A percentile compares a stretch with the other conserved stretches of the same genome.
Evolutionary conservation across 2,888 invertebrate genomes (phyloP).

Genomic region (Proisotoma minuta): DNA sequence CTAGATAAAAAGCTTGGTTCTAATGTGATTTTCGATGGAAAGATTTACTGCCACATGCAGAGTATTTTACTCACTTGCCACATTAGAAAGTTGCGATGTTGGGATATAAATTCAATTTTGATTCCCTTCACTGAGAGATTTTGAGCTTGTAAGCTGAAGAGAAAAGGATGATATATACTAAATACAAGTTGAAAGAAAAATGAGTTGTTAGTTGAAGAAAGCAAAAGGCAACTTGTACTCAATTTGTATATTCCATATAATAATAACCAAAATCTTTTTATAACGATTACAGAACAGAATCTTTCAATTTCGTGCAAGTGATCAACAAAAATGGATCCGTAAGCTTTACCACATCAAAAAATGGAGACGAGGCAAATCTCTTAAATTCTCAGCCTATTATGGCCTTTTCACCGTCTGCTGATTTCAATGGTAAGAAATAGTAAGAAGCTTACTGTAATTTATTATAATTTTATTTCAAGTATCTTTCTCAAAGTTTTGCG

Average conservation of each 20-base stretch:
- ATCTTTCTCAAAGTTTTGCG: too few species aligned
- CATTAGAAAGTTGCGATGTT: not conserved
- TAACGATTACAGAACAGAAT: conserved; percentile 37
- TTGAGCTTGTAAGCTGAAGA: not conserved
- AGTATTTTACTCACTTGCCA: not conserved
- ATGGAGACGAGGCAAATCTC: conserved; percentile 45
- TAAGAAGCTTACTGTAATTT: too few species aligned
- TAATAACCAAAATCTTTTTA: too few species aligned
- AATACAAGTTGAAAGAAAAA: too few species aligned
- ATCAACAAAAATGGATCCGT: conserved; percentile 40
- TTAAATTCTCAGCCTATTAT: conserved; percentile 44
- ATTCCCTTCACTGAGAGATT: not conserved
- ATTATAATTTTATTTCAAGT: too few species aligned
- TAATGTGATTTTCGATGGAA: not conserved
- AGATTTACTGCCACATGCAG: not conserved
- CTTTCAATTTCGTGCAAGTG: conserved; percentile 43
- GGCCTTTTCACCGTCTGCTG: conserved; percentile 46
- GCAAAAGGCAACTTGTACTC: not conserved
- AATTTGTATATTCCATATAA: not conserved
- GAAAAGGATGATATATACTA: not conserved
- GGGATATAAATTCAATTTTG: not conserved
- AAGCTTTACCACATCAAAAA: conserved; percentile 38
- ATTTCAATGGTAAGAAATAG: conserved; percentile 46
- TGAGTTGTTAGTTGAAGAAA: not conserved
- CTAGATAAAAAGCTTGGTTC: not conserved